These are phyloP conservation scores for Acipenser ruthenus DNA, from an alignment of 2,797 vertebrate species.

Conservation along the genomic window DNA sequence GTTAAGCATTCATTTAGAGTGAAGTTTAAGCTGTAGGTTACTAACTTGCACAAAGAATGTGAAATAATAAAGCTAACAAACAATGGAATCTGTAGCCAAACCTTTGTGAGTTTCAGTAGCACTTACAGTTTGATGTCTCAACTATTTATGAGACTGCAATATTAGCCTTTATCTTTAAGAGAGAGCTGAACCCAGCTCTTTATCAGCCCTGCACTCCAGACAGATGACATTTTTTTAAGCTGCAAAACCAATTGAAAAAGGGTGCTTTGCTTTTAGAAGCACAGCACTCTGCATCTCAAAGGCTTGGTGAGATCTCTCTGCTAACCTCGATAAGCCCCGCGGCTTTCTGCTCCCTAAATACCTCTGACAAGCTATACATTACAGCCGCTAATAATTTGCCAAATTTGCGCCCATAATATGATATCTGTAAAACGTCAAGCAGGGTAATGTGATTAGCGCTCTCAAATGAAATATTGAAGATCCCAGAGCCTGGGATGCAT, in stretches of 20 bases:
- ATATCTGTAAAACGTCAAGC: slow-evolving; percentile 83
- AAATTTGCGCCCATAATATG: slow-evolving; percentile 82
- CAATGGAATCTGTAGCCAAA: too few species aligned
- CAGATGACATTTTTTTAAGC: slow-evolving; percentile 7
- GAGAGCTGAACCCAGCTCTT: slow-evolving; percentile 42
- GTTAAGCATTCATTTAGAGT: too few species aligned
- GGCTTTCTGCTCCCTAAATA: slow-evolving; percentile 73
- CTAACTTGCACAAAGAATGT: too few species aligned
- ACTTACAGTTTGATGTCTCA: slow-evolving; percentile 28
- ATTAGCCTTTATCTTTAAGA: slow-evolving; percentile 63
- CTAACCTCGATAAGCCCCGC: slow-evolving; percentile 70
- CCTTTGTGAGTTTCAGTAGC: slow-evolving; percentile 11
- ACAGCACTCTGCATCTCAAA: slow-evolving; percentile 66
- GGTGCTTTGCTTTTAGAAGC: slow-evolving; percentile 47
- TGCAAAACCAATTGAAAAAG: slow-evolving; percentile 9
- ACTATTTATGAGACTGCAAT: slow-evolving; percentile 56
- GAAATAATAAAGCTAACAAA: too few species aligned
- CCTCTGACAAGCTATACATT: slow-evolving; percentile 78
- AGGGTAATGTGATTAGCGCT: slow-evolving; percentile 89
- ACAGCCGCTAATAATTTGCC: slow-evolving; percentile 77
- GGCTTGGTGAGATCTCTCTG: slow-evolving; percentile 64
- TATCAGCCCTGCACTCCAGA: slow-evolving; percentile 51
- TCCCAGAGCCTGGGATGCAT: slow-evolving; percentile 57
- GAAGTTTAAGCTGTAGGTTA: too few species aligned
- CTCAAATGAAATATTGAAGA: slow-evolving; percentile 97